Conservation (phyloP, 2,888 invertebrate species). For the Pseudanteris insignis region DNA sequence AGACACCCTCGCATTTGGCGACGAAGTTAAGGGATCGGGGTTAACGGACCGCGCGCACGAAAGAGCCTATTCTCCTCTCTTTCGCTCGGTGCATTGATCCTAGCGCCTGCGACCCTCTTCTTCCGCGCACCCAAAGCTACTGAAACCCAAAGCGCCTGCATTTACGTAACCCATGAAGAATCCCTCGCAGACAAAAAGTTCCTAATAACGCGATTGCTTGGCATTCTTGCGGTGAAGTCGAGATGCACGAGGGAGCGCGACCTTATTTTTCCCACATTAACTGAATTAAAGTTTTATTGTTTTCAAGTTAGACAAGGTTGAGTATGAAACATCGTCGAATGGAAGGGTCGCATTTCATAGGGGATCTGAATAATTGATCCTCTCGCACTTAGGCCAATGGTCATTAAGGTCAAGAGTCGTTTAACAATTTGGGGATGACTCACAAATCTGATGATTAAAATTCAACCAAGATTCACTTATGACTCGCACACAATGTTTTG, state of each 20-base stretch:
- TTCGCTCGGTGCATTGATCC: constrained; percentile 48
- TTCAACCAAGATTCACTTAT: no score
- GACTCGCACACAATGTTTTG: no score
- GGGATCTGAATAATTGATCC: constrained; percentile 19
- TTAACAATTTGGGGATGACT: no score
- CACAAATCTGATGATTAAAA: no score
- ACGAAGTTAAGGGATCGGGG: constrained; percentile 48
- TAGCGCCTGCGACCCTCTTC: constrained; percentile 44
- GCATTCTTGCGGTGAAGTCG: constrained; percentile 13
- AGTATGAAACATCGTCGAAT: constrained; percentile 12
- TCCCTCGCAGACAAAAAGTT: constrained; percentile 27
- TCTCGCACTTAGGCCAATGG: constrained; percentile 4
- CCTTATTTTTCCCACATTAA: background rate
- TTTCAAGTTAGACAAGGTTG: constrained; percentile 6
- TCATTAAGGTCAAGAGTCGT: constrained; percentile 20
- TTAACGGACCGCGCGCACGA: constrained; percentile 54
- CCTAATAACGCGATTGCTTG: constrained; percentile 35
- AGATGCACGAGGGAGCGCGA: background rate
- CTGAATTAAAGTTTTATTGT: constrained; percentile 33
- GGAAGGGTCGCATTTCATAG: constrained; percentile 3
- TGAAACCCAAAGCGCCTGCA: constrained; percentile 19
- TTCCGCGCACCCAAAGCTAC: background rate
- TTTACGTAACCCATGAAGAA: constrained; percentile 27
- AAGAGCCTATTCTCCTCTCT: constrained; percentile 46
- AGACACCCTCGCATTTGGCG: constrained; percentile 44